phyloP scores from a whole-genome alignment of 2,113 vertebrate species.

The Catharus bicknelli region DNA sequence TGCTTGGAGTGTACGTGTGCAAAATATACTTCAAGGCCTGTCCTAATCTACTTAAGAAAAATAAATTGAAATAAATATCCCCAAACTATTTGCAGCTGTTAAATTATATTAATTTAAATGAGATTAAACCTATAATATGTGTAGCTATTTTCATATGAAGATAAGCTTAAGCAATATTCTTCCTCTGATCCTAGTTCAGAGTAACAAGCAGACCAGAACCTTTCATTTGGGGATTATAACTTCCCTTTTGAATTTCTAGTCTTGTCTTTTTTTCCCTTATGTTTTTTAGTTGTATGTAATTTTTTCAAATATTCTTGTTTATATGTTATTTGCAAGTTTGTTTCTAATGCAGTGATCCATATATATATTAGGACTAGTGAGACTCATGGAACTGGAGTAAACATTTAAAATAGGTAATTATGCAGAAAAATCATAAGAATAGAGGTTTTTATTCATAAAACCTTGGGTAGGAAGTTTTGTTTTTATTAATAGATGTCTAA shows the following conservation, averaged over 20 bases:
- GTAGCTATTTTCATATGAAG: conserved; percentile 8
- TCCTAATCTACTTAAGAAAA: conserved; percentile 44
- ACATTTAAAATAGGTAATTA: not conserved
- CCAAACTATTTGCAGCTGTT: conserved; percentile 21
- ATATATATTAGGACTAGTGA: not conserved
- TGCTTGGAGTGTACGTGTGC: not conserved
- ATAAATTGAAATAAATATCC: conserved; percentile 41
- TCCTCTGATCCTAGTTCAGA: conserved; percentile 13
- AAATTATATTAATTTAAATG: conserved; percentile 53
- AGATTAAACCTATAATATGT: conserved; percentile 16
- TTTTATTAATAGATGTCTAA: not conserved
- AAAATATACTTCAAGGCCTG: conserved; percentile 14
- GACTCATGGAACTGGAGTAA: not conserved
- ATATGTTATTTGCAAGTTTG: not conserved
- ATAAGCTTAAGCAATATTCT: conserved; percentile 18
- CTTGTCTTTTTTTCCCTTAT: not conserved
- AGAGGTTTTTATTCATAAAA: not conserved
- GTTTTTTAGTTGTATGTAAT: not conserved
- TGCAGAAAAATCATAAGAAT: not conserved
- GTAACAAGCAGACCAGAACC: not conserved
- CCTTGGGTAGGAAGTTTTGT: not conserved
- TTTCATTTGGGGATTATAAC: not conserved
- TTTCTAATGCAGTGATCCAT: not conserved
- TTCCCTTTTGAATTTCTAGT: not conserved
- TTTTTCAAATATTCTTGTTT: not conserved